phyloP scores from a whole-genome alignment of 1,140 invertebrate species.

The Cydia fagiglandana region DNA sequence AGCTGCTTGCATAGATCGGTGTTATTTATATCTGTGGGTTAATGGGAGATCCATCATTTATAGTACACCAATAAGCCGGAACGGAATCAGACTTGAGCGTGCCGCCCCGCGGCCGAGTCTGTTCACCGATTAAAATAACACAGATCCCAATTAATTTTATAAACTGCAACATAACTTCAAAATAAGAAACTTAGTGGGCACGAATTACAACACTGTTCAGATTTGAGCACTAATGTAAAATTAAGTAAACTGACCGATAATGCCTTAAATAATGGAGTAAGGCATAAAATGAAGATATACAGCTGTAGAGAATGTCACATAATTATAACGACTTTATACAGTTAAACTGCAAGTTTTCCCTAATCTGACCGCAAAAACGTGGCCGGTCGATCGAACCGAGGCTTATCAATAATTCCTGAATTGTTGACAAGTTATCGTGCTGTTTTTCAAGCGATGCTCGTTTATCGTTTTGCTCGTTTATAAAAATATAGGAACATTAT shows the following conservation, averaged over 20 bases:
- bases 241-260: no score
- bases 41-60: conserved; percentile 20
- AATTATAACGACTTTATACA: not conserved
- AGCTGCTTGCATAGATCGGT: not conserved
- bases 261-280: no score
- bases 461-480: not conserved
- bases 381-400: not conserved
- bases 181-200: no score
- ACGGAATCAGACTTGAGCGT: not conserved
- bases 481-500: not conserved
- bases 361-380: not conserved
- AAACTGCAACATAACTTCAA: not conserved
- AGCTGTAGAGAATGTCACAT: no score
- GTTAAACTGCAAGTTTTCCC: not conserved
- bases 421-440: not conserved
- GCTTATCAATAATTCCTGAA: conserved; percentile 9
- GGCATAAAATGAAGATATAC: no score
- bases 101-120: not conserved
- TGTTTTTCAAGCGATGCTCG: not conserved
- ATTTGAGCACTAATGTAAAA: no score
- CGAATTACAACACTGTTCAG: no score
- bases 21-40: conserved; percentile 20
- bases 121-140: not conserved
- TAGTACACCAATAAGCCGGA: conserved; percentile 1
- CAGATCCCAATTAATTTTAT: not conserved